phyloP scores from a whole-genome alignment of 2,888 invertebrate species.

The Papilio elwesi region DNA sequence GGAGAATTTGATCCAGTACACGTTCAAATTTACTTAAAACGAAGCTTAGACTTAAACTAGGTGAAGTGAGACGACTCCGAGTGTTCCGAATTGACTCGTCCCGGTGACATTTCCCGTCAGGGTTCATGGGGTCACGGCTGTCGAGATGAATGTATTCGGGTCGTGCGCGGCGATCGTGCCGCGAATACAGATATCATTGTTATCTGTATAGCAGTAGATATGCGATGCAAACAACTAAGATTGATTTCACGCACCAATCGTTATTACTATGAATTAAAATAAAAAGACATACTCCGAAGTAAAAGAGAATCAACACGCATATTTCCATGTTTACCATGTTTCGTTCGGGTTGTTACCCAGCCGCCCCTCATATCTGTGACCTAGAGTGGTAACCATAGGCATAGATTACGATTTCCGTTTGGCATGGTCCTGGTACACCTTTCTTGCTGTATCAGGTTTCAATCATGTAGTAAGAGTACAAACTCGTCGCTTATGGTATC shows the following conservation, averaged over 20 bases:
- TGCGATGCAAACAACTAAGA: conserved; percentile 44
- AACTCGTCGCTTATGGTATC: too few species aligned
- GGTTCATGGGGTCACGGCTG: conserved; percentile 81
- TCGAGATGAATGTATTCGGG: conserved; percentile 62
- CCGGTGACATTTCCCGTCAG: conserved; percentile 68
- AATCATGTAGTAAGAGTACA: too few species aligned
- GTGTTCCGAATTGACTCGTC: conserved; percentile 47
- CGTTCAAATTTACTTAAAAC: conserved; percentile 38
- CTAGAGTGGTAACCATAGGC: too few species aligned
- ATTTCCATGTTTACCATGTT: too few species aligned
- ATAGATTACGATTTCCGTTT: too few species aligned
- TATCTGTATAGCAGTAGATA: conserved; percentile 67
- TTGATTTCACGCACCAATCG: conserved; percentile 35
- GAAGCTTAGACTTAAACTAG: conserved; percentile 32
- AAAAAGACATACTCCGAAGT: background rate
- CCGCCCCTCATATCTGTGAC: too few species aligned
- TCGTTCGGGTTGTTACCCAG: too few species aligned
- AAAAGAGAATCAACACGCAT: too few species aligned
- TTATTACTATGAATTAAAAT: background rate
- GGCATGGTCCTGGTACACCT: too few species aligned
- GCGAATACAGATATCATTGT: conserved; percentile 71
- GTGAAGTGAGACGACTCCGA: conserved; percentile 23
- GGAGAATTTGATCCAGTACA: conserved; percentile 29
- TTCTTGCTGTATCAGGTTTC: too few species aligned
- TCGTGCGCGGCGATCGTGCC: conserved; percentile 65